These are phyloP conservation scores for Stictocephala bisonia DNA, from an alignment of 2,888 invertebrate genomes.

Conservation along the genomic window DNA sequence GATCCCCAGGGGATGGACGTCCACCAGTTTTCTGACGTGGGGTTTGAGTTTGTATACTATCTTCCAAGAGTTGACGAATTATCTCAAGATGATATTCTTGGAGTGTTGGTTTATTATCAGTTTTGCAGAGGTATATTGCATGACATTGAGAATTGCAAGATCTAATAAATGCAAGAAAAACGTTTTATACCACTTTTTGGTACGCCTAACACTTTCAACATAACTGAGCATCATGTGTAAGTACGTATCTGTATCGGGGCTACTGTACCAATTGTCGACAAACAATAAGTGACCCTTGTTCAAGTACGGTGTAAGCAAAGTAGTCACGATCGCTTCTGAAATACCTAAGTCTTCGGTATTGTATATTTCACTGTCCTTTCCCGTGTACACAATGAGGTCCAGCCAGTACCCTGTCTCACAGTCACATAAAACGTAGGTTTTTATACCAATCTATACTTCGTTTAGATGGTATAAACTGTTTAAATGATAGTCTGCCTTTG, in stretches of 20 bases:
- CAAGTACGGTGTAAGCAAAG: conserved; percentile 48
- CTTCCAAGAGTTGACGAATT: conserved; percentile 38
- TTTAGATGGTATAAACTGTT: conserved; percentile 58
- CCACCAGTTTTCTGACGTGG: not conserved
- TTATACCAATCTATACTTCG: conserved; percentile 56
- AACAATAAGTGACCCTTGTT: conserved; percentile 48
- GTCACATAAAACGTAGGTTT: conserved; percentile 57
- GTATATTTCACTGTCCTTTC: conserved; percentile 48
- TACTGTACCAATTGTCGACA: conserved; percentile 52
- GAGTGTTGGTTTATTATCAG: conserved; percentile 36
- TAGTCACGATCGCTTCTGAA: conserved; percentile 53
- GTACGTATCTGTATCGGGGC: conserved; percentile 44
- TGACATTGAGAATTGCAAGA: conserved; percentile 14
- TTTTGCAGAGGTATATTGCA: conserved; percentile 1
- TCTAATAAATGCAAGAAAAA: conserved; percentile 40
- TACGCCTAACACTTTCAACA: conserved; percentile 22
- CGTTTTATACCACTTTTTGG: conserved; percentile 32
- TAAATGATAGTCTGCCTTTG: conserved; percentile 56
- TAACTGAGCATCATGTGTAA: conserved; percentile 39
- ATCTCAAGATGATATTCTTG: conserved; percentile 24
- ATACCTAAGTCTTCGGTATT: conserved; percentile 48
- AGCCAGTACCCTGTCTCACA: conserved; percentile 54
- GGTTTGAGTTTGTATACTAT: not conserved
- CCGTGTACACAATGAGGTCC: conserved; percentile 54
- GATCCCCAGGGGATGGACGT: conserved; percentile 9